Base-by-base conservation (phyloP, 2,797 vertebrate genomes). In the Helostoma temminkii region DNA sequence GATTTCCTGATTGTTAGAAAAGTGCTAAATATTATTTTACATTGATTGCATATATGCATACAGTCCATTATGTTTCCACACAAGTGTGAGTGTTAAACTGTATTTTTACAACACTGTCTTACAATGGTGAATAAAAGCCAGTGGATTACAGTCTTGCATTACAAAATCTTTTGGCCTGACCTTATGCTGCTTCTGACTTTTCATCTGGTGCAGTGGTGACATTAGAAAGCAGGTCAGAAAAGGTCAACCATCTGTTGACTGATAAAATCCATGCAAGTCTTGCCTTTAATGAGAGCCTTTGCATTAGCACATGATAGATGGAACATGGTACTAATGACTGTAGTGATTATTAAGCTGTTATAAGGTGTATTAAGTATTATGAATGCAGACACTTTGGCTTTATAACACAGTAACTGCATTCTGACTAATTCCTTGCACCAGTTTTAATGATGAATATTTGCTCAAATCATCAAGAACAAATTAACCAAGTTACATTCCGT, bases 231-330 rank as follows among this genome's bases (percentile, higher is more conserved):
- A 74, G 55, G 52, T 73, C 57, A 64, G 39, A 42, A 70, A 81
- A 87, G 78, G 81, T 78, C 66, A 62, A 58, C 21, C 47, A 65
- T 79, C 78, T 78, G 76, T 59, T 67, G 71, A 65, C 36, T 59
- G 64, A 45, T 4, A 26, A 76, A 72, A 69, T 53, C 26, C 36
- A 62, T 68, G 55, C 3, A 3, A 6, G 0, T 28, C 32, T 45
- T 54, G 57, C 41, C 63, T 66, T 57, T 65, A 39, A 52, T 24
- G 64, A 65, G 21, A 11, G 5, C n/a, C 30, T 65, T 70, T 37
- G 14, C n/a, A 69, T 47, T 15, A 9, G 21, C 32, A 57, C 3
- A 54, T 25, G n/a, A 63, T 28, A 43, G 30, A 11, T 26, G 5
- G 5, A 19, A 36, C 36, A 12, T 9, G 14, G n/a, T n/a, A n/a